Base-by-base conservation (phyloP, 2,888 invertebrate species). In the Ptilodon capucinus region DNA sequence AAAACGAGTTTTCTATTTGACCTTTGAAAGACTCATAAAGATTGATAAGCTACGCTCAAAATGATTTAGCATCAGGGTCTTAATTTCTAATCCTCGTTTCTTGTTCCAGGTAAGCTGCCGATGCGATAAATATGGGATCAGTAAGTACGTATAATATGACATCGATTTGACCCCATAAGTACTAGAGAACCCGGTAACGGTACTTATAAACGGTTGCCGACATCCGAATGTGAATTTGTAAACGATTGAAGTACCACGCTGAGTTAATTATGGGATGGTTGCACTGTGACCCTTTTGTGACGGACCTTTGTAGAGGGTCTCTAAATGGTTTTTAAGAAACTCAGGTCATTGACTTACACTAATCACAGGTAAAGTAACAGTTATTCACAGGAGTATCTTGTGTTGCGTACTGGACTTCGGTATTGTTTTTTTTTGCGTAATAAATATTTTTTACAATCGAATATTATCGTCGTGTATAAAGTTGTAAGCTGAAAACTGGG, bases 201-300 rank as follows among this genome's bases (percentile, higher is more conserved):
- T 60, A 47, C 44, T 48, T 44, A 55, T 47, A 60, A 64, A 63
- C 61, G 60, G 60, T 57, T 61, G 43, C 54, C 51, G 47, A 48
- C 63, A 59, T 50, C 55, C 59, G 45, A 64, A 66, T 54, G 54
- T 54, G 58, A 72, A 60, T 78, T 77, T 69, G 63, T 74, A 71
- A 78, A 68, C 76, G 76, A 79, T 80, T 76, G 75, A 74, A 80
- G 72, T 74, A 70, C 64, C 82, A 79, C 71, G 76, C 75, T 57
- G 81, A 80, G 81, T 84, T 89, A 89, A 88, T 88, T 86, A 86
- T 80, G 74, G 82, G 79, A 77, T 76, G 76, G 71, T 73, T 79
- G 74, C 70, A 72, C 73, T 57, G 62, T 78, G 82, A 84, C 84
- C 84, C 84, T 76, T 72, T 43, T 65, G 57, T 73, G 68, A 72